Conservation (phyloP, 2,888 invertebrate genomes). For the Meta bourneti region DNA sequence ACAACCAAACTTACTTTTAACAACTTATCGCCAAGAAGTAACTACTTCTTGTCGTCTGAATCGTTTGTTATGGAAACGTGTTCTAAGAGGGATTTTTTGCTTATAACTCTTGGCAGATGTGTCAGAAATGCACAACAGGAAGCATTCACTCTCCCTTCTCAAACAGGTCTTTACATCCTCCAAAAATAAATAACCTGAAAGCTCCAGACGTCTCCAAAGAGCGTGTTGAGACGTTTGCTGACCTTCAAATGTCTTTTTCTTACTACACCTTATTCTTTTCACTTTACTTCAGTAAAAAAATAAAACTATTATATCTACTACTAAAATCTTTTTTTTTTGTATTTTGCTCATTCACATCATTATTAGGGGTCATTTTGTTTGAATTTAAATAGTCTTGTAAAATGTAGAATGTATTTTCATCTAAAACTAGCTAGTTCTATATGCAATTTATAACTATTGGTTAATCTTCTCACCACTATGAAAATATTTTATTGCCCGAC, state of each 20-base stretch:
- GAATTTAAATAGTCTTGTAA: background rate
- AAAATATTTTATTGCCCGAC: too few species aligned
- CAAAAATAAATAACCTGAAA: conserved; percentile 55
- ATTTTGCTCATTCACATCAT: background rate
- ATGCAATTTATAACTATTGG: too few species aligned
- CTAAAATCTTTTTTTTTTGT: background rate
- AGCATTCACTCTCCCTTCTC: conserved; percentile 42
- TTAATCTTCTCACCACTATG: background rate
- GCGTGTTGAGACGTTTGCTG: conserved; percentile 40
- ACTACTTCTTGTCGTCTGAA: conserved; percentile 39
- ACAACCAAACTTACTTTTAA: background rate
- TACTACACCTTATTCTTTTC: background rate
- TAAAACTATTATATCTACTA: too few species aligned
- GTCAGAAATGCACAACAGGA: conserved; percentile 40
- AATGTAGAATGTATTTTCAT: background rate
- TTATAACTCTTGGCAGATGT: background rate
- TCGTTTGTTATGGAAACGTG: background rate
- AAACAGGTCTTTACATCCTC: conserved; percentile 21
- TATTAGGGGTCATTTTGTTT: background rate
- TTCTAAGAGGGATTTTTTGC: background rate
- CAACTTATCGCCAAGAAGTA: background rate
- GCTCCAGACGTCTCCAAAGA: conserved; percentile 10
- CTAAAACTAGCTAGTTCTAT: background rate
- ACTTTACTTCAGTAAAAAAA: too few species aligned
- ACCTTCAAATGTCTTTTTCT: background rate